Evolutionary conservation across 2,888 invertebrate species (phyloP).

Genomic region (Venustoraphidia nigricollis): DNA sequence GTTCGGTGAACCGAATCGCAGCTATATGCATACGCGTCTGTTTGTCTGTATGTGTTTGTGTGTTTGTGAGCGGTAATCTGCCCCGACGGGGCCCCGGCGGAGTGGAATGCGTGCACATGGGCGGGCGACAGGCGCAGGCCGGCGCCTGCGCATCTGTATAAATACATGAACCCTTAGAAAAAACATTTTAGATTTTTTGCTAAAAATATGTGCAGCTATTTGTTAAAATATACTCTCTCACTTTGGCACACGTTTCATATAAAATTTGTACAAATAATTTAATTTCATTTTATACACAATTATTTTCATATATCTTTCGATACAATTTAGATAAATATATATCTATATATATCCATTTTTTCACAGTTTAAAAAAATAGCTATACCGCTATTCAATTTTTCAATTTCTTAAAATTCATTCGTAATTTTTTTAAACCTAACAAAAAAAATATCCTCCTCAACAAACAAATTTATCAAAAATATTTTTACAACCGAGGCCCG

Average conservation of each 20-base stretch:
- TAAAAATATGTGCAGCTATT: constrained; percentile 27
- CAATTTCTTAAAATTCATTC: constrained; percentile 15
- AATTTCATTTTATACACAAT: constrained; percentile 26
- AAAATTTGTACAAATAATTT: constrained; percentile 34
- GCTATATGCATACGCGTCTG: background rate
- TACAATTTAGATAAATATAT: constrained; percentile 26
- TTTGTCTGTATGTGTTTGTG: background rate
- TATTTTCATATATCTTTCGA: constrained; percentile 3
- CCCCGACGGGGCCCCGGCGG: too few relatives aligned
- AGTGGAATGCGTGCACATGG: background rate
- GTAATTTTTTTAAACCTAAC: constrained; percentile 29
- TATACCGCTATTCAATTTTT: constrained; percentile 25
- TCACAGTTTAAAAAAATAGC: constrained; percentile 30
- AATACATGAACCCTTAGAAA: constrained; percentile 30
- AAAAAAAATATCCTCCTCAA: constrained; percentile 36
- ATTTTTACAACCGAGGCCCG: constrained; percentile 28
- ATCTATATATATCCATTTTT: constrained; percentile 32
- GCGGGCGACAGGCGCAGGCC: background rate
- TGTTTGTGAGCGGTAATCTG: background rate
- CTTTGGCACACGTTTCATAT: constrained; percentile 30
- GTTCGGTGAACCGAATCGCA: background rate
- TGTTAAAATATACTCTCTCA: constrained; percentile 29
- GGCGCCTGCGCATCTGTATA: constrained; percentile 14
- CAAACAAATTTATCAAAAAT: constrained; percentile 52
- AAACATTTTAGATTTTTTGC: constrained; percentile 19